Evolutionary conservation across 2,797 vertebrate species (phyloP).

Genomic region (Acipenser transmontanus): DNA sequence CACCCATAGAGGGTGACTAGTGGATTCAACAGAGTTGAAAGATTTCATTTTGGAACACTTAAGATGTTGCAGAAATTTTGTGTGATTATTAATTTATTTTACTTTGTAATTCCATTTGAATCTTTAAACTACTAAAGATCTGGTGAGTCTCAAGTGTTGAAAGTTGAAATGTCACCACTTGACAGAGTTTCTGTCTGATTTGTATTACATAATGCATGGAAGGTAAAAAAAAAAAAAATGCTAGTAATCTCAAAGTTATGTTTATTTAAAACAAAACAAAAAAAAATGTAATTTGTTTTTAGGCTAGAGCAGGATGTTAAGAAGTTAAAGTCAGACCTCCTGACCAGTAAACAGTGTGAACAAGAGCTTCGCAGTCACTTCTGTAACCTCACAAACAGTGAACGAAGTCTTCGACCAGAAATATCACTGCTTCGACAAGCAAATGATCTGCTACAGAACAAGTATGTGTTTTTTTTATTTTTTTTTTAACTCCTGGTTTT

Average conservation of each 20-base stretch:
- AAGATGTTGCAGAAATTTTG: too few species aligned
- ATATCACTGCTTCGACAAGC: slow-evolving; percentile 66
- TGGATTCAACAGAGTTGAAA: too few species aligned
- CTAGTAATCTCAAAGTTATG: background rate
- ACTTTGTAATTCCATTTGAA: too few species aligned
- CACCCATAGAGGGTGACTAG: too few species aligned
- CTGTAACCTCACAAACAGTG: slow-evolving; percentile 70
- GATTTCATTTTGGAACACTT: too few species aligned
- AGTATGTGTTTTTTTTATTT: slow-evolving; percentile 43
- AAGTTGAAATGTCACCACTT: too few species aligned
- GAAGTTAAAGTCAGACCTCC: slow-evolving; percentile 62
- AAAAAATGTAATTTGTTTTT: background rate
- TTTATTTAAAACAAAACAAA: background rate
- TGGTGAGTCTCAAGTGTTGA: too few species aligned
- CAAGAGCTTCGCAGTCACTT: slow-evolving; percentile 70
- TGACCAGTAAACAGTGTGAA: slow-evolving; percentile 62
- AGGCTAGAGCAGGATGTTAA: slow-evolving; percentile 68
- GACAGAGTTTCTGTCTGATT: too few species aligned
- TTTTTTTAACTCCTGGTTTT: background rate
- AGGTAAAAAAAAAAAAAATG: too few species aligned
- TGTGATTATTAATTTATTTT: too few species aligned
- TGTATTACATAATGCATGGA: too few species aligned
- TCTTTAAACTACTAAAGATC: too few species aligned
- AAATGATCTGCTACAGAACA: slow-evolving; percentile 71
- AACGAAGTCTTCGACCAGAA: slow-evolving; percentile 68